Percentiles rank a stretch among this genome's conserved stretches.
These are phyloP conservation scores for Gallinago media DNA, from an alignment of 2,113 vertebrate species.

Conservation along the genomic window DNA sequence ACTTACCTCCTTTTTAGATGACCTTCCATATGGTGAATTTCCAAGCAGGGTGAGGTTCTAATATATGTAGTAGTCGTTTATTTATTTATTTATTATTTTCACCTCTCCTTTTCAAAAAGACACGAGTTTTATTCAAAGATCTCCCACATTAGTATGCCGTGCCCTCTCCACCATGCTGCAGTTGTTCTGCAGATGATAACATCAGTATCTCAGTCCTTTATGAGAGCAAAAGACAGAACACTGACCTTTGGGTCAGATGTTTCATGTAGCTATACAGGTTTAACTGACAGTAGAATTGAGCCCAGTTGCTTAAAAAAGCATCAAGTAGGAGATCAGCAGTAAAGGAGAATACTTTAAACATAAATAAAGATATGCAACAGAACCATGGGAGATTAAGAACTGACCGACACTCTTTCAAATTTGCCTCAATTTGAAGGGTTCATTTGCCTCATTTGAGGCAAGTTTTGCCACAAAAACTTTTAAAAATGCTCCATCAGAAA, in stretches of 20 bases:
- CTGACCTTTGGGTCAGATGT: background rate
- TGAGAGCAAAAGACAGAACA: background rate
- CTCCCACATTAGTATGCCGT: background rate
- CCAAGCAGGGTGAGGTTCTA: background rate
- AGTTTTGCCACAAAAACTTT: background rate
- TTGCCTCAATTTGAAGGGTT: background rate
- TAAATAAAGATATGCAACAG: background rate
- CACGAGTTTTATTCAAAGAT: background rate
- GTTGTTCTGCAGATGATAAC: background rate
- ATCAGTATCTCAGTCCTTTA: background rate
- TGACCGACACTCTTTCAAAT: background rate
- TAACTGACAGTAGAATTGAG: background rate
- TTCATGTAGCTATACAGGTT: background rate
- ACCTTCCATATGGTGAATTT: background rate
- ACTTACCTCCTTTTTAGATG: background rate
- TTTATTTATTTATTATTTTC: background rate
- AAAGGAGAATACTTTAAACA: background rate
- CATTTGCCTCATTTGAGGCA: background rate
- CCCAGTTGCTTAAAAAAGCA: background rate
- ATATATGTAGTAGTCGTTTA: background rate
- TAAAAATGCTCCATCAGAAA: background rate
- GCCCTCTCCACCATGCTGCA: accelerated
- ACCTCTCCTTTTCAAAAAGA: background rate
- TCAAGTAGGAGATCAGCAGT: background rate
- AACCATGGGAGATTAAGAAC: background rate